Evolutionary conservation across 2,113 vertebrate genomes (phyloP), one percentile per base, ranked within the genome.

Genomic region (Gadus chalcogrammus): DNA sequence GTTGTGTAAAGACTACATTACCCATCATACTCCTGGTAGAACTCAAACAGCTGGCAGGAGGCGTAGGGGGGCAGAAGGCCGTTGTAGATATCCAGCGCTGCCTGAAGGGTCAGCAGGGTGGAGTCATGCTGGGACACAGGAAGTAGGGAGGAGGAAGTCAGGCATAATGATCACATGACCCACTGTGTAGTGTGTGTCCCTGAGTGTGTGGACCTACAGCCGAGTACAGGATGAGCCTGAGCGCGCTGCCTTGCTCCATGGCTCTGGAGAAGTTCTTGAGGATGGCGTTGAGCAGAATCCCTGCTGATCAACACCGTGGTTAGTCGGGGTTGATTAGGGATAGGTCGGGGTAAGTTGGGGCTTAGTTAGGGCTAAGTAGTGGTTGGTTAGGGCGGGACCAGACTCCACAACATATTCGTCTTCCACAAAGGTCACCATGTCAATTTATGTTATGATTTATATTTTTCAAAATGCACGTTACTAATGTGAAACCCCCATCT

Each of bases 11-110:
- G 7, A 68, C n/a, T 35, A 80, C 92, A 93, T 90, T 92, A 94
- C 95, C 94, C 93, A 63, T 91, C 89, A 80, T 87, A 78, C 73
- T 94, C 93, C 59, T 90, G 80, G 78, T 95, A 93, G 84, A 97
- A 84, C 86, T 98, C 95, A 85, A 93, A 94, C 68, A 95, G 73
- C 61, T 95, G 94, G 87, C 94, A 96, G 74, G 95, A 85, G 48
- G 93, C 92, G 0, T 96, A 96, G 11, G 95, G 93, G 70, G 94
- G 93, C 42, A 95, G 86, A 16, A 88, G 82, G 75, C 92, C 91
- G 27, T 94, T 94, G 90, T 89, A 95, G 61, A 95, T 88, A 69
- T 90, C 89, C 73, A 95, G 89, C 68, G 94, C 95, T 56, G 91
- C 91, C 91, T 95, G 95, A 3, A 96, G 90, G 65, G 93, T 95